phyloP scores from a whole-genome alignment of 2,113 vertebrate species.

The Theropithecus gelada region DNA sequence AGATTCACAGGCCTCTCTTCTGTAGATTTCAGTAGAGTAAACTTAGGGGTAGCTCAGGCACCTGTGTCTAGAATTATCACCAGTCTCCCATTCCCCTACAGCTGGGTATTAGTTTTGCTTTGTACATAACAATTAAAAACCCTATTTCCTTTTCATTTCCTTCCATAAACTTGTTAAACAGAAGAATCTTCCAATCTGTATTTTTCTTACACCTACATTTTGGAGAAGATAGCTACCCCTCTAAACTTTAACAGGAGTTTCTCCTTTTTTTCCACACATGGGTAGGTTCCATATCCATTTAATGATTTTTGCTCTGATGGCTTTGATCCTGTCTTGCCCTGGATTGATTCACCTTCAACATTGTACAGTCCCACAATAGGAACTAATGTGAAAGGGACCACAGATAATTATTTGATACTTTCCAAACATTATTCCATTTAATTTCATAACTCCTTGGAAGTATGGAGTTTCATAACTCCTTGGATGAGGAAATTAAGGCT shows the following conservation, averaged over 20 bases:
- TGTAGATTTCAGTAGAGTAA: not conserved
- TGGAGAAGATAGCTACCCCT: not conserved
- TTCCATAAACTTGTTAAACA: not conserved
- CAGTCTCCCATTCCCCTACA: not conserved
- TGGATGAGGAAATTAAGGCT: not conserved
- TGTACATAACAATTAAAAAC: not conserved
- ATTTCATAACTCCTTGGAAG: not conserved
- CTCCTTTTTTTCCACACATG: not conserved
- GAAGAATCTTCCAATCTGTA: not conserved
- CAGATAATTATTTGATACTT: conserved; percentile 19
- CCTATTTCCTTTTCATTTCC: not conserved
- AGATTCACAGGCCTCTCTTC: not conserved
- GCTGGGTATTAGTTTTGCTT: not conserved
- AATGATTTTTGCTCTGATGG: not conserved
- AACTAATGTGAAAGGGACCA: not conserved
- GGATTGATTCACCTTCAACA: not conserved
- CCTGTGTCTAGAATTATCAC: not conserved
- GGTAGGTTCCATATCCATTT: not conserved
- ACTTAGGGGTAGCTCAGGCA: not conserved
- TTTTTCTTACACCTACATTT: conserved; percentile 17
- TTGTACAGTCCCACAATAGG: not conserved
- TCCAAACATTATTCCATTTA: not conserved
- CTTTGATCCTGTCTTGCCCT: not conserved
- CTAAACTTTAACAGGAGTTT: not conserved
- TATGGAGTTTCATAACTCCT: not conserved